Evolutionary conservation across 2,888 invertebrate species (phyloP).

Genomic region (Cynaeus angustus): DNA sequence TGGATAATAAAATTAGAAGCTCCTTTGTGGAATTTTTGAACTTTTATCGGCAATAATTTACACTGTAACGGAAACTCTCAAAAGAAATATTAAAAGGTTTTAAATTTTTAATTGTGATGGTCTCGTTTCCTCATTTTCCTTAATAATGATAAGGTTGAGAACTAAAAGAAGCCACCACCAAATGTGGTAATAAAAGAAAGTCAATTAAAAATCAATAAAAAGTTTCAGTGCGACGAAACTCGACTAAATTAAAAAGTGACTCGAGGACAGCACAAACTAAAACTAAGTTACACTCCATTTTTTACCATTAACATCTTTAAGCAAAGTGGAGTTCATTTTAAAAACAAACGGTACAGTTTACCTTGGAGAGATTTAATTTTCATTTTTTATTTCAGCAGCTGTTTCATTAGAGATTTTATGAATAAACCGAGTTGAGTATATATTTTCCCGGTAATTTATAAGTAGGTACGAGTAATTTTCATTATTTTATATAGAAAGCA

Average conservation of each 20-base stretch:
- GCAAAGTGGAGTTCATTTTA: slow-evolving; percentile 6
- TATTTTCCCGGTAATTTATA: too few relatives aligned
- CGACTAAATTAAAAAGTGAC: too few relatives aligned
- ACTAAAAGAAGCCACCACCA: background rate
- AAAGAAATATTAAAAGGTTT: background rate
- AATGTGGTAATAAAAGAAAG: background rate
- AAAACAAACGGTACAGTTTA: background rate
- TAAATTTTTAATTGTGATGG: slow-evolving; percentile 4
- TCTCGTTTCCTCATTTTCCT: slow-evolving; percentile 2
- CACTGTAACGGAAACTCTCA: slow-evolving; percentile 4
- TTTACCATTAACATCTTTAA: background rate
- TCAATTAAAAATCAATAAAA: slow-evolving; percentile 1
- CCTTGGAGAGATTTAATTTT: background rate
- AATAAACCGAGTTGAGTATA: too few relatives aligned
- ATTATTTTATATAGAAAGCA: too few relatives aligned
- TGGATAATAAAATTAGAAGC: background rate
- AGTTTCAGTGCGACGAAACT: too few relatives aligned
- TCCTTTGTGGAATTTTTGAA: slow-evolving; percentile 9
- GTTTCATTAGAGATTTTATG: too few relatives aligned
- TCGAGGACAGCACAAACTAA: too few relatives aligned
- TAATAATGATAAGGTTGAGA: background rate
- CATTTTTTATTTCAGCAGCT: background rate
- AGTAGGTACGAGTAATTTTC: too few relatives aligned
- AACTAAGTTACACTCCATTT: too few relatives aligned
- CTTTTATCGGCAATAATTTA: background rate